Percentiles rank a stretch among this genome's conserved stretches.
These are phyloP conservation scores for Myotis myotis DNA, from an alignment of 2,797 vertebrate genomes.

Conservation along the genomic window DNA sequence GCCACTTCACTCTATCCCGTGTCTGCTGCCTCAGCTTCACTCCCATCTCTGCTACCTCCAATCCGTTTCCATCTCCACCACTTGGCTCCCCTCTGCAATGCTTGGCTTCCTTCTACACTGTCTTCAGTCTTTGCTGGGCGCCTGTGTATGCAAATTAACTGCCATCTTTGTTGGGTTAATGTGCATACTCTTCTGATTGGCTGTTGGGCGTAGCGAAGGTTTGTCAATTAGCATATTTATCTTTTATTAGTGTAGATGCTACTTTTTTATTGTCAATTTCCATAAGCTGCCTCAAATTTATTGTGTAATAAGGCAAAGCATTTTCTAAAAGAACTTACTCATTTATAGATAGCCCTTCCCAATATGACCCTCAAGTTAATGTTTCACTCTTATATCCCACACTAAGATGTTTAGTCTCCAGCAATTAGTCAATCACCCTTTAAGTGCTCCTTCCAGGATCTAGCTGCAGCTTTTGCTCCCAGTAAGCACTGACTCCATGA, in stretches of 20 bases:
- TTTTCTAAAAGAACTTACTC: neutral
- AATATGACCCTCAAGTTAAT: neutral
- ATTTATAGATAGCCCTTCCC: neutral
- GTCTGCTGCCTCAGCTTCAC: no score
- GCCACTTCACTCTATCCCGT: no score
- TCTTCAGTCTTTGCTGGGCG: no score
- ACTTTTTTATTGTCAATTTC: neutral
- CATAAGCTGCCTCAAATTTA: neutral
- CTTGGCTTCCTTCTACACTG: no score
- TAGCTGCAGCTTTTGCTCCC: neutral
- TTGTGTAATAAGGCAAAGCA: neutral
- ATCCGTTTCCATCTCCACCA: no score
- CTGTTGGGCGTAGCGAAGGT: no score
- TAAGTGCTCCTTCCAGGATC: neutral
- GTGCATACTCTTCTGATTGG: no score
- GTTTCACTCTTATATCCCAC: neutral
- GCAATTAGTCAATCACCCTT: neutral
- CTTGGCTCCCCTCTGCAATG: no score
- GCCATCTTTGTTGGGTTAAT: no score
- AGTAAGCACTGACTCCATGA: neutral
- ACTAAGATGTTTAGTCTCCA: neutral
- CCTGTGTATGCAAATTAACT: no score
- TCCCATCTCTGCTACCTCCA: no score
- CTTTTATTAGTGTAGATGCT: neutral
- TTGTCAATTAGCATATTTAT: no score